Percentiles rank a stretch among this genome's conserved stretches.
These are phyloP conservation scores for Stenichneumon culpator DNA, from an alignment of 2,888 invertebrate species.

Conservation along the genomic window DNA sequence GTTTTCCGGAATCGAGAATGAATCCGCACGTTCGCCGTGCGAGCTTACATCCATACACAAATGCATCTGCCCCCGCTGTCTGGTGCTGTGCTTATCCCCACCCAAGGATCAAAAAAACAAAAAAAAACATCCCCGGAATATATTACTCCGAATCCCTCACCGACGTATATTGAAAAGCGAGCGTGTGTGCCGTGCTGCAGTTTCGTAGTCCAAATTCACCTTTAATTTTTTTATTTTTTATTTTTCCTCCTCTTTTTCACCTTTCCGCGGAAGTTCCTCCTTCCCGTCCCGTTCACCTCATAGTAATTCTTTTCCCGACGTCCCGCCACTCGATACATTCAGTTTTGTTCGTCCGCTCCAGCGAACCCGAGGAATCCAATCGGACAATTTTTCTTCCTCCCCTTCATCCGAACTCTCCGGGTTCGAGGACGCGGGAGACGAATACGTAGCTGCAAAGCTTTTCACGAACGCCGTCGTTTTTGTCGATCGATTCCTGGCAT, in stretches of 20 bases:
- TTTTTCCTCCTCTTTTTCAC: slow-evolving; percentile 30
- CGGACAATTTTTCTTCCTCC: slow-evolving; percentile 65
- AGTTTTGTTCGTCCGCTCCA: slow-evolving; percentile 33
- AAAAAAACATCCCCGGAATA: not conserved
- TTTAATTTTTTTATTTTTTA: slow-evolving; percentile 61
- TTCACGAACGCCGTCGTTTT: slow-evolving; percentile 51
- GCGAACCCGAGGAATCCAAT: slow-evolving; percentile 65
- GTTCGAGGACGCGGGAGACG: not conserved
- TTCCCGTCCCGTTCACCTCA: slow-evolving; percentile 39
- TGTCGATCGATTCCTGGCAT: slow-evolving; percentile 72
- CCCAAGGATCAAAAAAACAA: not conserved
- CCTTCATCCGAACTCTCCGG: not conserved
- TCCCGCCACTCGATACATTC: slow-evolving; percentile 32
- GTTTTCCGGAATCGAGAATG: slow-evolving; percentile 20
- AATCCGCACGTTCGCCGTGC: not conserved
- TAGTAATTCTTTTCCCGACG: slow-evolving; percentile 1
- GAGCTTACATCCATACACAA: not conserved
- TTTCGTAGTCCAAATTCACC: slow-evolving; percentile 8
- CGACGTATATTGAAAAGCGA: slow-evolving; percentile 48
- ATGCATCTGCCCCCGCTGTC: not conserved
- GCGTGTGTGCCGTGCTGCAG: slow-evolving; percentile 12
- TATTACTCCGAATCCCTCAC: not conserved
- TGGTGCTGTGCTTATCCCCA: not conserved
- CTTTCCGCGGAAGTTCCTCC: slow-evolving; percentile 38
- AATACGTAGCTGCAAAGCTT: not conserved